These are phyloP conservation scores for Urocyon cinereoargenteus DNA, from an alignment of 2,797 vertebrate species.

Conservation along the genomic window DNA sequence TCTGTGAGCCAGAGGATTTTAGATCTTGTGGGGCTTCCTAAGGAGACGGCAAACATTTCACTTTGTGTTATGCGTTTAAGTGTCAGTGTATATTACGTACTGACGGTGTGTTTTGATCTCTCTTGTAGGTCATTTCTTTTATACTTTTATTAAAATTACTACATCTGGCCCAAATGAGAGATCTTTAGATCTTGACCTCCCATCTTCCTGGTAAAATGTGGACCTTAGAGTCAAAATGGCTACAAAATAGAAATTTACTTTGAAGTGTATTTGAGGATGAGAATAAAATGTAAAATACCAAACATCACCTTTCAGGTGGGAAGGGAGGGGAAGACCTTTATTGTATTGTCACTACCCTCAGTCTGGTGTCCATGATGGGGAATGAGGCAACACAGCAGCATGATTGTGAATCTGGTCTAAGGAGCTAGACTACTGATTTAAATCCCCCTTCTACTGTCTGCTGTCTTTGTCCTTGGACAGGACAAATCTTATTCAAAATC, in stretches of 20 bases:
- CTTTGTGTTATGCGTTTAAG: neutral
- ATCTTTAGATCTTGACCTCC: conserved; percentile 15
- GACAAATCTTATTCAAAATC: neutral
- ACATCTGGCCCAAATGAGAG: conserved; percentile 27
- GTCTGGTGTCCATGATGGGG: neutral
- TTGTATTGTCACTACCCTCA: neutral
- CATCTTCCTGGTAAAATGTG: conserved; percentile 45
- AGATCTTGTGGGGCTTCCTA: neutral
- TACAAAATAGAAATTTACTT: conserved; percentile 17
- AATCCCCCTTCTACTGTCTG: neutral
- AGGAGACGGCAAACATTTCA: neutral
- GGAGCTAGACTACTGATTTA: neutral
- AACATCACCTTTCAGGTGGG: neutral
- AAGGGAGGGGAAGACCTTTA: neutral
- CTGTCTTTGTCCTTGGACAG: neutral
- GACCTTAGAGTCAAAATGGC: conserved; percentile 56
- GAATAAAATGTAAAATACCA: conserved; percentile 50
- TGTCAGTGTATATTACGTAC: neutral
- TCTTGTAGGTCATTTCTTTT: neutral
- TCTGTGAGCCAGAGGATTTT: conserved; percentile 14
- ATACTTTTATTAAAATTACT: conserved; percentile 67
- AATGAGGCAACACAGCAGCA: neutral
- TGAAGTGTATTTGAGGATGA: conserved; percentile 45
- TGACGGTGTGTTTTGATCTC: neutral
- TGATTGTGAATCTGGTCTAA: too few relatives aligned